Conservation (phyloP, 2,113 vertebrate species). For the Pholis gunnellus region DNA sequence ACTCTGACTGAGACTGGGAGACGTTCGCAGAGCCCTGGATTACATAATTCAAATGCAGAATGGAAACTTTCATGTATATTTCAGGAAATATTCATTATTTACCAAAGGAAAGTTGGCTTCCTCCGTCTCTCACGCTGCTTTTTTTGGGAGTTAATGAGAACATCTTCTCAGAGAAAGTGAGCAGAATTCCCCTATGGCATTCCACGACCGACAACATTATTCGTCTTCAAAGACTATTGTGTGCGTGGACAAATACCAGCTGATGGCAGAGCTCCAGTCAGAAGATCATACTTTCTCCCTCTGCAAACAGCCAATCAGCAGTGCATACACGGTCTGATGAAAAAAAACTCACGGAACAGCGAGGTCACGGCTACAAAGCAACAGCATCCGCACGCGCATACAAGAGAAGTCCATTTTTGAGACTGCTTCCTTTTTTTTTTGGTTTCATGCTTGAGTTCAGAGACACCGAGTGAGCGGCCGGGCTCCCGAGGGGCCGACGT, state of each 20-base stretch:
- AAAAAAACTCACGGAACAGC: neutral
- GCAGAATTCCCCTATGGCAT: conserved; percentile 15
- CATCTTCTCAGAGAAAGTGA: conserved; percentile 7
- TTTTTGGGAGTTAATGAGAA: conserved; percentile 61
- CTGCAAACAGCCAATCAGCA: conserved; percentile 40
- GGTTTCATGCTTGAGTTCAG: conserved; percentile 35
- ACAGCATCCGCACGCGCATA: neutral
- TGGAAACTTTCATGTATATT: conserved; percentile 75
- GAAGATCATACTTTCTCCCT: conserved; percentile 2
- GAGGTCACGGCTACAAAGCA: conserved; percentile 23
- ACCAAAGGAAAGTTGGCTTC: conserved; percentile 28
- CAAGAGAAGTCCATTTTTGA: conserved; percentile 37
- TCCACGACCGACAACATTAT: neutral
- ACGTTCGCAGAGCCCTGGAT: conserved; percentile 35
- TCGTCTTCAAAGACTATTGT: conserved; percentile 21
- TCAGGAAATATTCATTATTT: conserved; percentile 70
- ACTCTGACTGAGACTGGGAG: conserved; percentile 30
- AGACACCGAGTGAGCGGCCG: conserved; percentile 6
- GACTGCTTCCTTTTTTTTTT: neutral
- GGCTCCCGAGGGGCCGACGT: conserved; percentile 16
- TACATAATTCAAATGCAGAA: conserved; percentile 64
- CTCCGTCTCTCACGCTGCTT: conserved; percentile 17
- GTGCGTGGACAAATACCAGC: conserved; percentile 19
- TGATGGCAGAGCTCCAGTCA: conserved; percentile 34
- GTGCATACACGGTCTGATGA: neutral